A percentile compares a stretch with the other conserved stretches of the same genome.
Evolutionary conservation across 2,113 vertebrate genomes (phyloP).

Genomic region (Puntigrus tetrazona): DNA sequence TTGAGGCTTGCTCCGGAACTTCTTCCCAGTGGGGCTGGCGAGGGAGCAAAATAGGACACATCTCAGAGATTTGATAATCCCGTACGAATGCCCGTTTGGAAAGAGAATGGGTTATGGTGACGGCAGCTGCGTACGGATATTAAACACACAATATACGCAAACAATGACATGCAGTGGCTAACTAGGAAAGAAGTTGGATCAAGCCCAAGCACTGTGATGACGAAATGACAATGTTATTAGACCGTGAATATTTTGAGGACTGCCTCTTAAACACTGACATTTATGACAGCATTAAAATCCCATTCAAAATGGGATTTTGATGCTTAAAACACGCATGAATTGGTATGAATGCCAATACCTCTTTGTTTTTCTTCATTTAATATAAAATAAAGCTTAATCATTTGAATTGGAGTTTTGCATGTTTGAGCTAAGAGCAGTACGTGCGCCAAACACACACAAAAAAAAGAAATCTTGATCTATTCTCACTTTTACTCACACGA

Average conservation of each 20-base stretch:
- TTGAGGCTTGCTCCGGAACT: slow-evolving; percentile 98
- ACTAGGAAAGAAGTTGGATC: neutral
- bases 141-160: slow-evolving; percentile 44
- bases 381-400: neutral
- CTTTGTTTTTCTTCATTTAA: neutral
- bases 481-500: neutral
- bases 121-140: slow-evolving; percentile 43
- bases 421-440: neutral
- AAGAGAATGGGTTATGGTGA: neutral
- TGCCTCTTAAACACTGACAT: neutral
- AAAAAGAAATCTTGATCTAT: too few relatives aligned
- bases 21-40: slow-evolving; percentile 94
- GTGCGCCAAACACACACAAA: too few relatives aligned
- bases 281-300: slow-evolving; percentile 18
- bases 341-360: neutral
- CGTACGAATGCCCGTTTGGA: neutral
- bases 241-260: slow-evolving; percentile 22
- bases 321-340: neutral
- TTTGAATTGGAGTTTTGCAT: neutral
- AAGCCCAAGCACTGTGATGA: neutral
- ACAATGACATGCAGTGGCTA: slow-evolving; percentile 43
- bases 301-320: neutral
- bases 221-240: slow-evolving; percentile 32
- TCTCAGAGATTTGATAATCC: slow-evolving; percentile 12
- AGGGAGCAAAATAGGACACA: slow-evolving; percentile 49